These are phyloP conservation scores for Trididemnum miniatum DNA, from an alignment of 23 tunicate species.

Conservation along the genomic window DNA sequence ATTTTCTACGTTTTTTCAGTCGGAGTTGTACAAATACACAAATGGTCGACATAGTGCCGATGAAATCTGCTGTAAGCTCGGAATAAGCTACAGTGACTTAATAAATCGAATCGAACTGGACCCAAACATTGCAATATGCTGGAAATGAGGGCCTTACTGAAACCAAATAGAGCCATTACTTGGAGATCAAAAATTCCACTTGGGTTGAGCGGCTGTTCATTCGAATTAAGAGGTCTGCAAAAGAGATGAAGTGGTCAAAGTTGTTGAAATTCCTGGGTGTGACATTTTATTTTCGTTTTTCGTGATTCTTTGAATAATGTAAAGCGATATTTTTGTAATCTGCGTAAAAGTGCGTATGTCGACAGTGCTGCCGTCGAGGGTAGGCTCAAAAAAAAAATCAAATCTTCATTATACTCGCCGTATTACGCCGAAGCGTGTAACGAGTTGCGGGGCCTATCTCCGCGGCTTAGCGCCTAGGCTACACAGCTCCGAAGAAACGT, in stretches of 20 bases:
- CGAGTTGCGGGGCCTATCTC: not conserved
- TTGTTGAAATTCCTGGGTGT: no score
- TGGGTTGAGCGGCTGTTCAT: no score
- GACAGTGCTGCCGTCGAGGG: no score
- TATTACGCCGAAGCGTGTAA: not conserved
- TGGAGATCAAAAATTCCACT: no score
- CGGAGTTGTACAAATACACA: slow-evolving; percentile 44
- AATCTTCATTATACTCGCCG: not conserved
- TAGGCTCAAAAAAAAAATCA: no score
- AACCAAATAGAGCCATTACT: not conserved
- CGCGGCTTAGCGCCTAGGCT: not conserved
- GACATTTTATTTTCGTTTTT: no score
- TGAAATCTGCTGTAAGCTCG: slow-evolving; percentile 82
- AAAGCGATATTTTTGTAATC: no score
- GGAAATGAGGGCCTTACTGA: slow-evolving; percentile 48
- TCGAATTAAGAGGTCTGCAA: no score
- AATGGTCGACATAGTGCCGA: slow-evolving; percentile 73
- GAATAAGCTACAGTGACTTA: slow-evolving; percentile 52
- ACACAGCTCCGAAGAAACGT: not conserved
- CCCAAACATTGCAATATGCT: slow-evolving; percentile 50
- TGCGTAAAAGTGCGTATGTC: no score
- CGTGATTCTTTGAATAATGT: no score
- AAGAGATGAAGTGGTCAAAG: no score
- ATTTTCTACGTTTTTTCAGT: no score
- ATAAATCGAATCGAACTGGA: slow-evolving; percentile 58